These are phyloP conservation scores for Xestobium rufovillosum DNA, from an alignment of 2,888 invertebrate genomes.

Conservation along the genomic window DNA sequence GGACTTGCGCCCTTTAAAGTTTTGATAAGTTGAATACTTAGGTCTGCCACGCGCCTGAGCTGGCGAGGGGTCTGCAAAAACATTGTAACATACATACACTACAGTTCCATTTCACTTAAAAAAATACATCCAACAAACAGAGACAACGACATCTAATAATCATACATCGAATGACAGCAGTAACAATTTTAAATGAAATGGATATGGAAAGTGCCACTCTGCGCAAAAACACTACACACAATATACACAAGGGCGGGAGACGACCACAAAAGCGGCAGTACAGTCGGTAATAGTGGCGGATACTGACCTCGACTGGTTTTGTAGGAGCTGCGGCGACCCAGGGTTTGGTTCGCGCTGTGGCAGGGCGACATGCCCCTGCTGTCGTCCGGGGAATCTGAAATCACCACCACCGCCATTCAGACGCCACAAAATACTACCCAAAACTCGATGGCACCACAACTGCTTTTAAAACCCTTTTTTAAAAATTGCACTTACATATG, in stretches of 20 bases:
- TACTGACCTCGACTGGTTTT: conserved; percentile 78
- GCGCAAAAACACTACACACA: conserved; percentile 1
- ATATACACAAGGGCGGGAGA: no score
- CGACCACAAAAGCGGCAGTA: background rate
- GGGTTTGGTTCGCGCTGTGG: conserved; percentile 54
- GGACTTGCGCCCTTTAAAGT: conserved; percentile 86
- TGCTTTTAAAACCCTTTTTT: no score
- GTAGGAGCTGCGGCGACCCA: conserved; percentile 78
- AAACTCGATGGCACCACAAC: conserved; percentile 14
- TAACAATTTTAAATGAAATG: conserved; percentile 8
- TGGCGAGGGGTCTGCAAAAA: conserved; percentile 79
- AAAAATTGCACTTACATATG: no score
- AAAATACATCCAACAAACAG: no score
- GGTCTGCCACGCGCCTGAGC: conserved; percentile 72
- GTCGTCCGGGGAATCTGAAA: conserved; percentile 66
- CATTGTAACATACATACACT: conserved; percentile 44
- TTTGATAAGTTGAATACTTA: conserved; percentile 80
- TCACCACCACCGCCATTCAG: conserved; percentile 24
- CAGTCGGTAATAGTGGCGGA: conserved; percentile 2
- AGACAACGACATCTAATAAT: background rate
- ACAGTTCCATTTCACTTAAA: no score
- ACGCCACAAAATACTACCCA: conserved; percentile 20
- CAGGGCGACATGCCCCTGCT: conserved; percentile 68
- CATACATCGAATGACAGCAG: no score
- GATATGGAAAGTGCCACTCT: conserved; percentile 8